These are phyloP conservation scores for Crotalus helleri DNA, from an alignment of 2,113 vertebrate genomes.

Conservation along the genomic window DNA sequence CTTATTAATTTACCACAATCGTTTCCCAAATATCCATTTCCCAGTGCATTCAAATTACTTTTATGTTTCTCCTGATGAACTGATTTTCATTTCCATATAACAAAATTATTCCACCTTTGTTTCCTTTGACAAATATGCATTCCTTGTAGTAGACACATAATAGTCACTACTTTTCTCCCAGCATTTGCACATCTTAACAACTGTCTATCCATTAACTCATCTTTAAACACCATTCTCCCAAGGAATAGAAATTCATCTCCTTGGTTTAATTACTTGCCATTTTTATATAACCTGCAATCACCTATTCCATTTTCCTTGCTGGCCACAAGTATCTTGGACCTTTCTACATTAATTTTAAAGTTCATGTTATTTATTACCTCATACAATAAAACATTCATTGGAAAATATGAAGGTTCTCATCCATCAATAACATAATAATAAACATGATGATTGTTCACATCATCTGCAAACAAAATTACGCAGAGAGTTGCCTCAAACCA, in stretches of 20 bases:
- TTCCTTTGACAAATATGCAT: not conserved
- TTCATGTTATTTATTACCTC: not conserved
- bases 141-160: not conserved
- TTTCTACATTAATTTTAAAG: not conserved
- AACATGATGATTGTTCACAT: not conserved
- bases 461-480: not conserved
- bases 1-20: not conserved
- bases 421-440: not conserved
- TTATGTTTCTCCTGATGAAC: not conserved
- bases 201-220: not conserved
- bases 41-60: not conserved
- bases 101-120: not conserved
- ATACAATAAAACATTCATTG: not conserved
- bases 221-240: not conserved
- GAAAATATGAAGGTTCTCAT: not conserved
- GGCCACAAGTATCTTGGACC: not conserved
- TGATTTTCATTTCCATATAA: not conserved
- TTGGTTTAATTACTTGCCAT: not conserved
- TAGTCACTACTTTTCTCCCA: not conserved
- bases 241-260: not conserved
- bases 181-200: not conserved
- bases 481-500: not conserved
- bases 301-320: not conserved
- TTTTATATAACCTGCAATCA: not conserved
- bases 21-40: not conserved